Evolutionary conservation across 2,113 vertebrate species (phyloP).

Genomic region (Daubentonia madagascariensis): DNA sequence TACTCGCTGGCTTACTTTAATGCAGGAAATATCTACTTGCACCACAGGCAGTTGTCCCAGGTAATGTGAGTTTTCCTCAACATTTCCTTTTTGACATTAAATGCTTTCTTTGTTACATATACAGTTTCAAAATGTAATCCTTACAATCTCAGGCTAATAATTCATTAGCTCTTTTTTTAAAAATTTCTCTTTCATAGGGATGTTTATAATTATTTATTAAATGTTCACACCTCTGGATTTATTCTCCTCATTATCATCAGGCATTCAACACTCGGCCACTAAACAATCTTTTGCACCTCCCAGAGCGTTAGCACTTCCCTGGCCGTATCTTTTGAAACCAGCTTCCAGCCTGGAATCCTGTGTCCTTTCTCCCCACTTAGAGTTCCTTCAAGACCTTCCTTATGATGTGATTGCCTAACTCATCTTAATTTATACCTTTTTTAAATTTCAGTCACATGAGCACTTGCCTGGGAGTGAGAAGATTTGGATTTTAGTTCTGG

Average conservation of each 20-base stretch:
- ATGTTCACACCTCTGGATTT: neutral
- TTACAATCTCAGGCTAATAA: neutral
- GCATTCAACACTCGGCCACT: neutral
- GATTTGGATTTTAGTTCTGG: neutral
- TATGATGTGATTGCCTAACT: neutral
- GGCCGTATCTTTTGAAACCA: no score
- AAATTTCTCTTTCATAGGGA: neutral
- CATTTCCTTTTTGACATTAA: neutral
- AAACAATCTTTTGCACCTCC: neutral
- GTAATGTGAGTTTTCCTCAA: conserved; percentile 72
- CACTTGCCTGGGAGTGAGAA: neutral
- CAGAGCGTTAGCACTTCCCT: no score
- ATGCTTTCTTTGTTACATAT: neutral
- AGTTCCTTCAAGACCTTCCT: neutral
- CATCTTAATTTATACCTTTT: neutral
- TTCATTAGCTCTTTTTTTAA: neutral
- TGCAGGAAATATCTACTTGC: conserved; percentile 86
- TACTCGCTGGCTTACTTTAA: conserved; percentile 86
- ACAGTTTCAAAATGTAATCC: neutral
- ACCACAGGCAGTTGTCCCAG: conserved; percentile 87
- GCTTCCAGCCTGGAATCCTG: neutral
- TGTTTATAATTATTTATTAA: neutral
- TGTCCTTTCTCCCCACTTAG: neutral
- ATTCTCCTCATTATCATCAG: neutral
- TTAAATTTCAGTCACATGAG: neutral